These are phyloP conservation scores for Burhinus bistriatus DNA, from an alignment of 2,113 vertebrate genomes.

Conservation along the genomic window DNA sequence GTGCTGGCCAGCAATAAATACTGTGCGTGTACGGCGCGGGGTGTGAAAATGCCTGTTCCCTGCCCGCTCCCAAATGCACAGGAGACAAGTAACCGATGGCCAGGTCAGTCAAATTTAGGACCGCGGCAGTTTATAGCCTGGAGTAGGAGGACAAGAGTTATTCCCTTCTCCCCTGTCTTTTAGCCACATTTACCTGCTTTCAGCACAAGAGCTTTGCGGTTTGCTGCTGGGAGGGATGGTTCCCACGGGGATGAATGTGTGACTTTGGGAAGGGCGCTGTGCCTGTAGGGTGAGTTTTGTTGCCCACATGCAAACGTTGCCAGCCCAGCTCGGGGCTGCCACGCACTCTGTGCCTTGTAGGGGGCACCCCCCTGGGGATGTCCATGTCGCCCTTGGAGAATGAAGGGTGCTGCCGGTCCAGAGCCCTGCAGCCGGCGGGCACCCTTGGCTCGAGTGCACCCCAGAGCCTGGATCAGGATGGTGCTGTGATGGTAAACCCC, in stretches of 20 bases:
- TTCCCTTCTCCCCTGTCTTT: not conserved
- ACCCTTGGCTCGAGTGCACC: fast-evolving
- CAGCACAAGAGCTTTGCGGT: not conserved
- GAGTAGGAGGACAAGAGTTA: not conserved
- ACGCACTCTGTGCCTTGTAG: not conserved
- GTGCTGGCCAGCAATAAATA: fast-evolving
- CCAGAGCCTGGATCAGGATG: not conserved
- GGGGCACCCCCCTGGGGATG: not conserved
- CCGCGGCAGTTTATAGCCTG: not conserved
- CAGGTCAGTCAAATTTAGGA: not conserved
- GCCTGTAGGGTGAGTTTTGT: not conserved
- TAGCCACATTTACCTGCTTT: not conserved
- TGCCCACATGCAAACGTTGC: fast-evolving
- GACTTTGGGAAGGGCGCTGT: not conserved
- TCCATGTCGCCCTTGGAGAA: not conserved
- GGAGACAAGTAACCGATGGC: not conserved
- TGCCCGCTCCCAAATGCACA: fast-evolving
- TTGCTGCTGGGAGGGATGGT: not conserved
- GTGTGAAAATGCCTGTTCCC: not conserved
- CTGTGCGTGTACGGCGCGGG: fast-evolving
- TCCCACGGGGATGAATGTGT: fast-evolving
- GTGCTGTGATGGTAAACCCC: no score
- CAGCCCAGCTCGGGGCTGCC: not conserved
- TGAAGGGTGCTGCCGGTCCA: not conserved
- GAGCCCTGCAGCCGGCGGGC: not conserved